These are phyloP conservation scores for Micromys minutus DNA, from an alignment of 2,113 vertebrate genomes.

Conservation along the genomic window DNA sequence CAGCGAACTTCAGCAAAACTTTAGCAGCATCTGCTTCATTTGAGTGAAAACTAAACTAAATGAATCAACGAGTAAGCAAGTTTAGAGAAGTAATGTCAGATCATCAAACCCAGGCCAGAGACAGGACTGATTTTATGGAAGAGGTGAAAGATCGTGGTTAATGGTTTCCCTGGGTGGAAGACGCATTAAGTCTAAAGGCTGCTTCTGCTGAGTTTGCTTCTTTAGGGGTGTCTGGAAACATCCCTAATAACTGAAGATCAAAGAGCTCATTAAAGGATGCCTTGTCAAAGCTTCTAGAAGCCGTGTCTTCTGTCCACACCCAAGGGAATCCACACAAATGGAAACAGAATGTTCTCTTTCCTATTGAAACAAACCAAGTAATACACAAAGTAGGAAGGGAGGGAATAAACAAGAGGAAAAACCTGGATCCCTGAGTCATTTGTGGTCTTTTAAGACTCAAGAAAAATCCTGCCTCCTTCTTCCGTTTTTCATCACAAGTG, in stretches of 20 bases:
- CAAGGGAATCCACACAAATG: not conserved
- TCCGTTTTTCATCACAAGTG: not conserved
- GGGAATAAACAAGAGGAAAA: slow-evolving; percentile 28
- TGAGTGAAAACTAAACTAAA: slow-evolving; percentile 10
- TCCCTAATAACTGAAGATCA: slow-evolving; percentile 56
- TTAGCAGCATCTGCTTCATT: slow-evolving; percentile 8
- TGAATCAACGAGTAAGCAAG: slow-evolving; percentile 10
- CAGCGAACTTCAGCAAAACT: slow-evolving; percentile 55
- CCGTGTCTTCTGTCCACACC: not conserved
- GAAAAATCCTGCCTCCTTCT: slow-evolving; percentile 41
- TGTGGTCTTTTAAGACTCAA: not conserved
- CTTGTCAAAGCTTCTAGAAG: slow-evolving; percentile 57
- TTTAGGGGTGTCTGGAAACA: slow-evolving; percentile 60
- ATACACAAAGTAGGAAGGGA: not conserved
- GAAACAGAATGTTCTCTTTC: not conserved
- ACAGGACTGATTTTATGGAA: slow-evolving; percentile 18
- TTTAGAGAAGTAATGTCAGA: slow-evolving; percentile 42
- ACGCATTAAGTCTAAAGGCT: slow-evolving; percentile 56
- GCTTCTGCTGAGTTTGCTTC: slow-evolving; percentile 68
- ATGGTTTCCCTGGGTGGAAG: slow-evolving; percentile 46
- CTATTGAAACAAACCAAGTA: slow-evolving; percentile 48
- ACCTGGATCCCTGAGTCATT: not conserved
- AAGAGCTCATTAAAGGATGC: slow-evolving; percentile 56
- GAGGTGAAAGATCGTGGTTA: slow-evolving; percentile 56
- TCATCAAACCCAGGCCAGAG: slow-evolving; percentile 39